A percentile compares a stretch with the other conserved stretches of the same genome.
Conservation (phyloP, 2,888 invertebrate genomes). For the Plemyria rubiginata region DNA sequence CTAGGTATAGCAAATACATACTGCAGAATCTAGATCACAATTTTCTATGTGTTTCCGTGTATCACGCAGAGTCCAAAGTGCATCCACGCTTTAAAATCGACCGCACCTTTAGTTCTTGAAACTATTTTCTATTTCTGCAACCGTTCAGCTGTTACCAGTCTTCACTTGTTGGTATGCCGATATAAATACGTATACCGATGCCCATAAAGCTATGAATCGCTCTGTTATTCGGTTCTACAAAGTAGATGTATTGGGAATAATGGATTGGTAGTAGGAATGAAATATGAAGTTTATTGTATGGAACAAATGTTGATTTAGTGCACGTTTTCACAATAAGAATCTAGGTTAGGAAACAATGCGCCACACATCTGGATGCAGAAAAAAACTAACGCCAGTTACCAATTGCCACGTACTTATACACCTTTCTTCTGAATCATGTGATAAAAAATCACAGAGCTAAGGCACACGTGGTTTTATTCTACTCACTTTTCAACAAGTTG, state of each 20-base stretch:
- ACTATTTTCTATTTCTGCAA: slow-evolving; percentile 83
- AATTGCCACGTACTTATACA: too few relatives aligned
- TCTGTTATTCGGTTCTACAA: slow-evolving; percentile 36
- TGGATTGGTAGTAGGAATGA: slow-evolving; percentile 21
- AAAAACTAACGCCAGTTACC: background rate
- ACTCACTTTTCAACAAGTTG: too few relatives aligned
- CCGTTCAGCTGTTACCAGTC: slow-evolving; percentile 78
- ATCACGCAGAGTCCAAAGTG: background rate
- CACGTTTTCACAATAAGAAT: slow-evolving; percentile 5
- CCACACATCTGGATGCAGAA: background rate
- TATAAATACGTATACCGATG: slow-evolving; percentile 64
- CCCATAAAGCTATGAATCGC: slow-evolving; percentile 32
- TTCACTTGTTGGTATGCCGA: slow-evolving; percentile 65
- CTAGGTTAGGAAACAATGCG: background rate
- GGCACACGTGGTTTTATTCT: too few relatives aligned
- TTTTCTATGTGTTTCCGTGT: background rate
- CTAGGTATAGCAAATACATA: background rate
- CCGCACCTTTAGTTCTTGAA: slow-evolving; percentile 75
- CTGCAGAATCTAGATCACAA: background rate
- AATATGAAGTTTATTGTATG: slow-evolving; percentile 17
- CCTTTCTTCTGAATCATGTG: too few relatives aligned
- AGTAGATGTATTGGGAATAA: slow-evolving; percentile 30
- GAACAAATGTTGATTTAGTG: slow-evolving; percentile 11
- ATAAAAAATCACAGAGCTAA: too few relatives aligned
- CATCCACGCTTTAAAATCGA: slow-evolving; percentile 50